A percentile compares a stretch with the other conserved stretches of the same genome.
These are phyloP conservation scores for Vanacampus margaritifer DNA, from an alignment of 2,113 vertebrate species.

Conservation along the genomic window DNA sequence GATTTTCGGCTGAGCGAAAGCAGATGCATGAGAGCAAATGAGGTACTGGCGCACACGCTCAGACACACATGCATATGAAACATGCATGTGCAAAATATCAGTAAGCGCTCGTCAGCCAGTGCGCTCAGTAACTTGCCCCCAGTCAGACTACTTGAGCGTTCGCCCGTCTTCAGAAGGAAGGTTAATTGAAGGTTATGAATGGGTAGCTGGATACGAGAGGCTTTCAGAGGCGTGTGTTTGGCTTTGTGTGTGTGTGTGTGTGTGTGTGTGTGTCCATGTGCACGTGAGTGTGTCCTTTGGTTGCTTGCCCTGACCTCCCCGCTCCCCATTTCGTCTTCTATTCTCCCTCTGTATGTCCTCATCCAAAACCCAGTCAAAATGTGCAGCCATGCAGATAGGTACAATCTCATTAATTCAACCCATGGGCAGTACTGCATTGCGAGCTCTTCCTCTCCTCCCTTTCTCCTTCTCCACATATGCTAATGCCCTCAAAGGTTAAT, in stretches of 20 bases:
- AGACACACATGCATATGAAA: constrained; percentile 5
- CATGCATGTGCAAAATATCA: constrained; percentile 7
- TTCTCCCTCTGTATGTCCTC: constrained; percentile 26
- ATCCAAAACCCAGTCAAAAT: constrained; percentile 62
- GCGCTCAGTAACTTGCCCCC: constrained; percentile 35
- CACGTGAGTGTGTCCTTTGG: constrained; percentile 9
- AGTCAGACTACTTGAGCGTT: constrained; percentile 42
- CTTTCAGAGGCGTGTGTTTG: constrained; percentile 40
- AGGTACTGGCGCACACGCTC: background rate
- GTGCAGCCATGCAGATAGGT: constrained; percentile 73
- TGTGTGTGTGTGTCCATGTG: constrained; percentile 9
- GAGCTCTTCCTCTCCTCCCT: constrained; percentile 14
- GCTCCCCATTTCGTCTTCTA: constrained; percentile 18
- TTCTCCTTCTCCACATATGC: constrained; percentile 39
- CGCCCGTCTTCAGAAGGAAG: constrained; percentile 61
- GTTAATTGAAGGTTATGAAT: constrained; percentile 73
- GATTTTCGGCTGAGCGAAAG: constrained; percentile 60
- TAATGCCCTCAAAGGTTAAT: constrained; percentile 73
- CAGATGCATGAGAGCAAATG: constrained; percentile 45
- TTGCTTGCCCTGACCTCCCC: constrained; percentile 47
- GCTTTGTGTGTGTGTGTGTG: constrained; percentile 25
- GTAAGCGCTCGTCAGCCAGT: constrained; percentile 36
- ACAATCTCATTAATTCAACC: constrained; percentile 71
- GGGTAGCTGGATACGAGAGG: constrained; percentile 50
- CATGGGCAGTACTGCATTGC: constrained; percentile 52